Evolutionary conservation across 2,113 vertebrate species (phyloP).

Genomic region (Prunella fulvescens): DNA sequence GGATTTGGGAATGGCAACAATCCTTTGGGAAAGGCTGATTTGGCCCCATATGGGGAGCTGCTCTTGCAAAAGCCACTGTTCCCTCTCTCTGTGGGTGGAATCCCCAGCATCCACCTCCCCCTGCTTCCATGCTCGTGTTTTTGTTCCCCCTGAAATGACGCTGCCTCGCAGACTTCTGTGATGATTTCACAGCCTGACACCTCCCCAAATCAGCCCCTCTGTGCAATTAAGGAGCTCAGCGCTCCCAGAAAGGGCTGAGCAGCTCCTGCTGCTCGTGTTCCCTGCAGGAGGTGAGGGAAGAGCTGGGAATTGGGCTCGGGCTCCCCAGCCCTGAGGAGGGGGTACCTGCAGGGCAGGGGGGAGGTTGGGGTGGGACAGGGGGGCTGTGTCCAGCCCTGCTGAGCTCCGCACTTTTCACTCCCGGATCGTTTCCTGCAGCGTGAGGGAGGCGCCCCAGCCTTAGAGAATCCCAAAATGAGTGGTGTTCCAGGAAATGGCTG

Average conservation of each 20-base stretch:
- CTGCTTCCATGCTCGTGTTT: not conserved
- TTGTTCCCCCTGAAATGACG: not conserved
- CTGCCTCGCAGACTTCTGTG: not conserved
- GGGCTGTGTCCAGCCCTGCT: not conserved
- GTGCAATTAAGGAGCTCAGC: not conserved
- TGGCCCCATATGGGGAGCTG: not conserved
- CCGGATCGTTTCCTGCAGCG: not conserved
- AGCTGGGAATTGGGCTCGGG: not conserved
- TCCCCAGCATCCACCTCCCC: not conserved
- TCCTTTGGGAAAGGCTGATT: not conserved
- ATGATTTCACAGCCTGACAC: not conserved
- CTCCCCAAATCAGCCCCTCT: not conserved
- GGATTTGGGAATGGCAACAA: not conserved
- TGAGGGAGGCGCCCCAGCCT: not conserved
- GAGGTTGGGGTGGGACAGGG: not conserved
- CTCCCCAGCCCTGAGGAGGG: not conserved
- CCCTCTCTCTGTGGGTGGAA: not conserved
- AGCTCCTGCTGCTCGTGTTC: not conserved
- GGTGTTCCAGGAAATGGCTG: not conserved
- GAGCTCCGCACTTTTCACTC: not conserved
- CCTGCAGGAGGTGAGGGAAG: not conserved
- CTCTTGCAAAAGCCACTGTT: not conserved
- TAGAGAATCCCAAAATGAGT: not conserved
- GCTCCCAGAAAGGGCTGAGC: not conserved
- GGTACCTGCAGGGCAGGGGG: not conserved